Evolutionary conservation across 1,140 invertebrate species (phyloP), one percentile per base, ranked within the genome.

Genomic region (Lordiphosa clarofinis): DNA sequence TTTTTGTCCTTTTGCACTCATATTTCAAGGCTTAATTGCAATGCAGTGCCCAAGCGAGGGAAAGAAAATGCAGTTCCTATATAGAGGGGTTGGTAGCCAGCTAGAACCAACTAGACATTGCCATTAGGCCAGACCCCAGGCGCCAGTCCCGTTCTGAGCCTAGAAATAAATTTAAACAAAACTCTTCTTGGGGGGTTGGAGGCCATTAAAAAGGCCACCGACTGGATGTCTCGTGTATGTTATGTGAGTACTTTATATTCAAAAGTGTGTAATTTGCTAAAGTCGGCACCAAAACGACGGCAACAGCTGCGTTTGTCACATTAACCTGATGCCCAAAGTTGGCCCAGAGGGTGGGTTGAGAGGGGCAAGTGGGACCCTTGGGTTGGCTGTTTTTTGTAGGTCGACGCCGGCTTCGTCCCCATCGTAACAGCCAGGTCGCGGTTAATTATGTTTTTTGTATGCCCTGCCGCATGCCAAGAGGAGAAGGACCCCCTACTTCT

Each of bases 401-500:
- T 46, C 44, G 53, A 31, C 35, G 10, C 11, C 42, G 10, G 52
- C 28, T 44, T 37, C 40, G 38, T 38, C 19, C 47, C 24, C 36
- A 44, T 48, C 28, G 53, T 56, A 15, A 40, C 67, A 42, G 61
- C 36, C 66, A 62, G 78, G 66, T 86, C 61, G 78, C 73, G 78
- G 78, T 86, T 84, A 84, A 84, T 84, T 84, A 84, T 78, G 78
- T 71, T 73, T 76, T 84, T 86, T 84, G 79, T 78, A 57, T 78
- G 64, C 76, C 55, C 58, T 38, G 47, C 13, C 73, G 69, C 60
- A 78, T 66, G 63, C 37, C 56, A 72, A 66, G 43, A 62, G 56
- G 37, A 56, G 49, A 56, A 55, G 53, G 49, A 48, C 58, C 43
- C 19, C 31, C 55, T 58, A 36, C 47, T 43, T 52, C 36, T 38